Percentiles rank a stretch among this genome's conserved stretches.
Conservation (phyloP, 2,888 invertebrate genomes). For the Steinernema carpocapsae region DNA sequence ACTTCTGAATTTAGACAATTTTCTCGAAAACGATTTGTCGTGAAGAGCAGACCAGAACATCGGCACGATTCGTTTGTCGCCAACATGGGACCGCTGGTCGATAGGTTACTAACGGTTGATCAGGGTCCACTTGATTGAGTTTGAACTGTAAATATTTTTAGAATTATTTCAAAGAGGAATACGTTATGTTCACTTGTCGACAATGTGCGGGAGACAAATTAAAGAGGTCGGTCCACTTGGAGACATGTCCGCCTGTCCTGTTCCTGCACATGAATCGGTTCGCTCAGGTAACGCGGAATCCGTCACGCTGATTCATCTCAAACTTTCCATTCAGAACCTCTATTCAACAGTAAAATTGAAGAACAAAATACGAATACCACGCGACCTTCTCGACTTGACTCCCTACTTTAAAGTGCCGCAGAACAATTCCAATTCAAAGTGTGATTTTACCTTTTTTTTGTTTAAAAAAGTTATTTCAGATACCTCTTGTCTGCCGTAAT, state of each 20-base stretch:
- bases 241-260: not conserved
- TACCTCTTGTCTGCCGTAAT: constrained; percentile 5
- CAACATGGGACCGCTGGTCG: not conserved
- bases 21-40: not conserved
- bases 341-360: not conserved
- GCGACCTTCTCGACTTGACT: not conserved
- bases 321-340: not conserved
- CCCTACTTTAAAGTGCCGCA: not conserved
- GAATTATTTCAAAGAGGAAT: not conserved
- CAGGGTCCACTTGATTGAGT: not conserved
- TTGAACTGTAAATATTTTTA: not conserved
- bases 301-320: not conserved
- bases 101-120: not conserved
- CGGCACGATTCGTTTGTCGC: not conserved
- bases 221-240: not conserved
- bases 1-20: not conserved
- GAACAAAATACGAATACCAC: not conserved
- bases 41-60: not conserved
- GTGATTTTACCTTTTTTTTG: not conserved
- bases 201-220: not conserved
- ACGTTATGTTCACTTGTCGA: not conserved
- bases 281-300: not conserved
- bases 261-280: constrained; percentile 23
- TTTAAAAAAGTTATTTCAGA: not conserved
- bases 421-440: too few relatives aligned